Base-by-base conservation (phyloP, 1,140 invertebrate genomes). In the Diprion similis region DNA sequence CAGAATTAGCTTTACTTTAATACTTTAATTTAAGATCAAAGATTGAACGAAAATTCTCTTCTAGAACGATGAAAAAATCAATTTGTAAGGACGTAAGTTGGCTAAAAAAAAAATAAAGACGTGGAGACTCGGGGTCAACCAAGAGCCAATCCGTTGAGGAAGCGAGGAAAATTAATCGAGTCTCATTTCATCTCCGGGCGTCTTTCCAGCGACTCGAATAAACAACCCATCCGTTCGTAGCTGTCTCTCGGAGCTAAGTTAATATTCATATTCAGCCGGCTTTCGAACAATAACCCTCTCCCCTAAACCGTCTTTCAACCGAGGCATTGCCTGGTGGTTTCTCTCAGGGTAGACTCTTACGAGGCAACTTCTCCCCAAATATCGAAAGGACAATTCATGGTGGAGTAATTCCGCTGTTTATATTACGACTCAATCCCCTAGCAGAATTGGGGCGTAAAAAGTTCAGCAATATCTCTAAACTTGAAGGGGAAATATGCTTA, bases 401-500 rank as follows among this genome's bases (percentile, higher is more conserved):
- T 59, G 51, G 51, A 59, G n/a, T 59, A n/a, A 59, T 59, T 11
- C 51, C 8, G 51, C 8, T 59, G 51, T 59, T 59, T 59, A 59
- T 59, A 59, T 59, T 59, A 59, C 51, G 51, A 59, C 51, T 59
- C 51, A 59, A 59, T 59, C 75, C 80, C 65, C 66, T 69, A 72
- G 65, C 70, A 81, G 81, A 80, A 77, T 19, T 74, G 47, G 46
- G 67, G 46, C 75, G 74, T 76, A 77, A 80, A 71, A 80, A 79
- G 77, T 78, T 78, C 67, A 59, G 46, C 75, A 74, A 81, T 81
- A 79, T 81, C 78, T 81, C 74, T 75, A 78, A 81, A 81, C 79
- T 79, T 75, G 51, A 72, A 68, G 75, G 77, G 24, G 78, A 81
- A 81, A 81, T 81, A 81, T 81, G 80, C 80, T 81, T 81, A 81